These are phyloP conservation scores for Apodemia hepburni DNA, from an alignment of 2,888 invertebrate genomes.

Conservation along the genomic window DNA sequence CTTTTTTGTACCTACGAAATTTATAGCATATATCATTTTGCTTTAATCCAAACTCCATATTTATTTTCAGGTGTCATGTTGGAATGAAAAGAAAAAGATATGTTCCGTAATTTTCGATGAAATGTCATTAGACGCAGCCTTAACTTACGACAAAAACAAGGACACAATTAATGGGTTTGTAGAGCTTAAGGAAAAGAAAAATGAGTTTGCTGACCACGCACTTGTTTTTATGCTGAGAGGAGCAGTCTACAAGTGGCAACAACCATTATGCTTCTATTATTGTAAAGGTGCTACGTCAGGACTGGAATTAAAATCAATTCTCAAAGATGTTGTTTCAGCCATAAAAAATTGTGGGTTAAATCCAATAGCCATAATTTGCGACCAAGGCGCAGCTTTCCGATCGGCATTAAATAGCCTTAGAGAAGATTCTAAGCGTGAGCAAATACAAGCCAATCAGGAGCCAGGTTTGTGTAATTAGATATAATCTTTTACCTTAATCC, in stretches of 20 bases:
- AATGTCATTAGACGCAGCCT: no score
- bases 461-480: constrained; percentile 1
- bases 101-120: no score
- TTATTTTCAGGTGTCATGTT: no score
- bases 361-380: constrained; percentile 30
- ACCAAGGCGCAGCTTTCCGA: constrained; percentile 30
- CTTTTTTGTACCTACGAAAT: no score
- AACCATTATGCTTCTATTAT: no score
- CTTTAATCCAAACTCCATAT: no score
- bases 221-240: constrained; percentile 1
- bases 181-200: no score
- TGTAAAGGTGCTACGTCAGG: constrained; percentile 17
- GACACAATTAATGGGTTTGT: no score
- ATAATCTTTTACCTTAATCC: no score
- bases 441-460: constrained; percentile 18
- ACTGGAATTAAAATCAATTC: constrained; percentile 21
- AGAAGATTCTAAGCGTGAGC: constrained; percentile 28
- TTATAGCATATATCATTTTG: no score
- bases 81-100: no score
- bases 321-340: constrained; percentile 21
- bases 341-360: constrained; percentile 22
- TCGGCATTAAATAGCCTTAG: constrained; percentile 25
- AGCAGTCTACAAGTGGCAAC: not conserved
- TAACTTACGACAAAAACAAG: no score
- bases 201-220: not conserved